Conservation (phyloP, 1,140 invertebrate genomes). For the Tribolium madens region DNA sequence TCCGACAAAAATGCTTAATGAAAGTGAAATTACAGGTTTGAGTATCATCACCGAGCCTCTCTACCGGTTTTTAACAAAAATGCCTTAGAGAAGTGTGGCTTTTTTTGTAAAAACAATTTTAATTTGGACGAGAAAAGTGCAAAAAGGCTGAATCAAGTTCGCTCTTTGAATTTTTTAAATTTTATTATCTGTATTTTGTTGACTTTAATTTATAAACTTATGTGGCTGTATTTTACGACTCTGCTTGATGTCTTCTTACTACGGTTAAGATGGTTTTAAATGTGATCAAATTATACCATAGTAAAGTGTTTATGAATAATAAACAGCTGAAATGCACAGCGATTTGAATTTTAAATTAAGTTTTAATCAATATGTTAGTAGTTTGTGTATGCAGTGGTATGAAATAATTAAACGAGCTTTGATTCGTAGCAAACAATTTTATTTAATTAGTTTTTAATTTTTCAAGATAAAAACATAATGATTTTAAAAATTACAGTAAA, state of each 20-base stretch:
- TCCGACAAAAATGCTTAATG: neutral
- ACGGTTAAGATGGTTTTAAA: neutral
- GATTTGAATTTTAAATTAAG: neutral
- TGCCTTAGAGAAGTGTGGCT: neutral
- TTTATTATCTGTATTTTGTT: too few relatives aligned
- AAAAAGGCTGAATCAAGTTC: too few relatives aligned
- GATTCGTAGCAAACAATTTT: neutral
- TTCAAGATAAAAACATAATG: neutral
- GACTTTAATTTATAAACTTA: too few relatives aligned
- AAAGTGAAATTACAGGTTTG: neutral
- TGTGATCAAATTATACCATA: neutral
- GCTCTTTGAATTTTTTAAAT: too few relatives aligned
- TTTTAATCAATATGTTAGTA: neutral
- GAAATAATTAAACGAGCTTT: neutral
- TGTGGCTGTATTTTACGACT: neutral
- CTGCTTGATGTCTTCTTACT: neutral
- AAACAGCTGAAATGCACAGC: neutral
- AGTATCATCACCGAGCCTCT: neutral
- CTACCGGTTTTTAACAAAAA: neutral
- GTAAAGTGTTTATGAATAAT: neutral
- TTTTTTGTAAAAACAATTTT: neutral
- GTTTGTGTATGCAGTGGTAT: neutral
- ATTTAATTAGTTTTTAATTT: too few relatives aligned
- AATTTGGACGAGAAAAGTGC: neutral
- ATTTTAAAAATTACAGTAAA: too few relatives aligned